Evolutionary conservation across 2,888 invertebrate genomes (phyloP).

Genomic region (Eupithecia exiguata): DNA sequence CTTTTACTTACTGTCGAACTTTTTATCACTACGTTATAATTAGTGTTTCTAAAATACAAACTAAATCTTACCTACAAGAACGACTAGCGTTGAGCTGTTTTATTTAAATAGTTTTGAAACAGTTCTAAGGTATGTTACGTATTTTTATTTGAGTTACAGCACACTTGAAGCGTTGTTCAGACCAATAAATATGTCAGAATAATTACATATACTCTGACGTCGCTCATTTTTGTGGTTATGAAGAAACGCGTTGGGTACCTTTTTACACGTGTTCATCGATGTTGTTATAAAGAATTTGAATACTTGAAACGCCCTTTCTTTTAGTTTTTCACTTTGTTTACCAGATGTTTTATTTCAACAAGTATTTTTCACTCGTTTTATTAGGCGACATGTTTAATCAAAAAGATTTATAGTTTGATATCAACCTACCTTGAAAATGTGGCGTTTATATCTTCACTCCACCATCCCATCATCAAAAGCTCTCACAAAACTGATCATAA

Average conservation of each 20-base stretch:
- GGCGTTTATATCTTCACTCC: slow-evolving; percentile 14
- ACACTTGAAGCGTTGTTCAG: slow-evolving; percentile 32
- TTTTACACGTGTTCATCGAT: slow-evolving; percentile 14
- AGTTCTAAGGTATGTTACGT: slow-evolving; percentile 18
- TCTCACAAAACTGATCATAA: slow-evolving; percentile 21
- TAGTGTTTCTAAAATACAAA: background rate
- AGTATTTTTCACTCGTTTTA: background rate
- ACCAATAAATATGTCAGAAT: slow-evolving; percentile 42
- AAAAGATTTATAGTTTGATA: background rate
- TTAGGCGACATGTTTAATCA: background rate
- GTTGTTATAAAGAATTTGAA: background rate
- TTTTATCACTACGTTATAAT: too few relatives aligned
- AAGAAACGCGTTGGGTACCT: slow-evolving; percentile 6
- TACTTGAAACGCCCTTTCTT: background rate
- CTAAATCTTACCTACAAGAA: background rate
- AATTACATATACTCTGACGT: slow-evolving; percentile 29
- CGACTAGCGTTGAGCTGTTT: slow-evolving; percentile 26
- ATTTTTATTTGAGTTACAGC: slow-evolving; percentile 33
- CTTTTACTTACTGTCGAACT: too few relatives aligned
- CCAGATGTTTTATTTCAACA: background rate
- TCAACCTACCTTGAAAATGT: background rate
- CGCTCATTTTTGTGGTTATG: slow-evolving; percentile 23
- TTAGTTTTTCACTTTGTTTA: background rate
- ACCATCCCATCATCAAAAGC: slow-evolving; percentile 22
- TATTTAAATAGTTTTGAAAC: slow-evolving; percentile 21